Conservation (phyloP, 2,113 vertebrate species). For the Ovibos moschatus region DNA sequence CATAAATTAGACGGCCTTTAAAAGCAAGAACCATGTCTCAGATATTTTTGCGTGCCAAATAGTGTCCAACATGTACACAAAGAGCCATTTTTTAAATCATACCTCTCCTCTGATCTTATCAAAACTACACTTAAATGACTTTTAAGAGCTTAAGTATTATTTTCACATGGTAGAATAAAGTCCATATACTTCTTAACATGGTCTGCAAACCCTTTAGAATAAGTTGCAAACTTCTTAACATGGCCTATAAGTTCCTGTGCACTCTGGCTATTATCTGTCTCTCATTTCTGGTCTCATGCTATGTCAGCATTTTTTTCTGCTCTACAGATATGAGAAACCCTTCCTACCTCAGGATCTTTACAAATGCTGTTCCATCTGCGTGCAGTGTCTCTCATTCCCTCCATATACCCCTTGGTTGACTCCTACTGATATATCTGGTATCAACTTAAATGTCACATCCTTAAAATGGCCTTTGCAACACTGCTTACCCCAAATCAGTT, state of each 20-base stretch:
- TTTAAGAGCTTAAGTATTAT: background rate
- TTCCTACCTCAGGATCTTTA: background rate
- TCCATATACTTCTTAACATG: background rate
- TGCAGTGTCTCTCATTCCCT: background rate
- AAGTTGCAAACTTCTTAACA: background rate
- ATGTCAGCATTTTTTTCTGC: background rate
- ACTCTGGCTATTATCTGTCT: background rate
- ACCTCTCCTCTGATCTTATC: background rate
- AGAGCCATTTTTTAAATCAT: background rate
- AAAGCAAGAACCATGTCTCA: background rate
- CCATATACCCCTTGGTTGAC: background rate
- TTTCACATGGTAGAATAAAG: background rate
- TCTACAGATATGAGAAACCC: background rate
- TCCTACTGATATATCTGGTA: background rate
- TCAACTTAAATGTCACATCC: background rate
- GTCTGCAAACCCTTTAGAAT: background rate
- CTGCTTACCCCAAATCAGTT: background rate
- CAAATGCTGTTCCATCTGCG: background rate
- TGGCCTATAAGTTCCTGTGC: background rate
- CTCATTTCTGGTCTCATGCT: background rate
- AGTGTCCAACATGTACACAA: background rate
- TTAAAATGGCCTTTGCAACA: background rate
- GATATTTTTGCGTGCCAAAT: conserved; percentile 1
- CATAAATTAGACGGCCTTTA: background rate
- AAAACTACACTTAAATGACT: background rate